phyloP scores from a whole-genome alignment of 2,113 vertebrate species.

The Willisornis vidua region DNA sequence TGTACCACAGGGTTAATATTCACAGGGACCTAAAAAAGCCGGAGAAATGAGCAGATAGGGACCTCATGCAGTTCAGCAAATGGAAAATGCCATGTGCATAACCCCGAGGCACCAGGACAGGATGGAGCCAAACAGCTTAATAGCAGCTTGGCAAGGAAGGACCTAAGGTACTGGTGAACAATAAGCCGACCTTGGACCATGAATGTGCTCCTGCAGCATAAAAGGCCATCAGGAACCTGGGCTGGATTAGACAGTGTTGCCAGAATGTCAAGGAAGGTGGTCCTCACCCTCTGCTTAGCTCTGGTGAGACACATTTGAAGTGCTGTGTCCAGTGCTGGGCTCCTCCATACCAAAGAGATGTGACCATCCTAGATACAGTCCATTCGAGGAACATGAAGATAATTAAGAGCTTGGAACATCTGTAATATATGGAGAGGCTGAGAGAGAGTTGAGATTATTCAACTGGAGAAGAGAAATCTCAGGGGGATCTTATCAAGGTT shows the following conservation, averaged over 20 bases:
- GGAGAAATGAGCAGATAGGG: not conserved
- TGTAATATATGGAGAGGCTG: not conserved
- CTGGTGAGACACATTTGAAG: not conserved
- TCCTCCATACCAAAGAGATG: not conserved
- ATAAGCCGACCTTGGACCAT: not conserved
- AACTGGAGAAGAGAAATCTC: not conserved
- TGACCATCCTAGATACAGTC: not conserved
- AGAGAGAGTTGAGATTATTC: not conserved
- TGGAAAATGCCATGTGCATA: not conserved
- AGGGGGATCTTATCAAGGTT: fast-evolving
- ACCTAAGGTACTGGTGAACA: not conserved
- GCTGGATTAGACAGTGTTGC: not conserved
- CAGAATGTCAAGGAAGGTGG: not conserved
- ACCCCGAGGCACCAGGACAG: not conserved
- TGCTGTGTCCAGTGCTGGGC: not conserved
- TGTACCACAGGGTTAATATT: not conserved
- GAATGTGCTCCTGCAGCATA: not conserved
- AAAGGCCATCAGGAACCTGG: not conserved
- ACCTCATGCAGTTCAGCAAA: not conserved
- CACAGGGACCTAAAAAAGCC: not conserved
- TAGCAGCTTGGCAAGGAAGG: not conserved
- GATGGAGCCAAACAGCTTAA: not conserved
- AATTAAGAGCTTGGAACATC: not conserved
- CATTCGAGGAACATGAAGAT: not conserved
- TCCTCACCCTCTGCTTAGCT: not conserved